Evolutionary conservation across 2,888 invertebrate genomes (phyloP).

Genomic region (Podotricha telesiphe): DNA sequence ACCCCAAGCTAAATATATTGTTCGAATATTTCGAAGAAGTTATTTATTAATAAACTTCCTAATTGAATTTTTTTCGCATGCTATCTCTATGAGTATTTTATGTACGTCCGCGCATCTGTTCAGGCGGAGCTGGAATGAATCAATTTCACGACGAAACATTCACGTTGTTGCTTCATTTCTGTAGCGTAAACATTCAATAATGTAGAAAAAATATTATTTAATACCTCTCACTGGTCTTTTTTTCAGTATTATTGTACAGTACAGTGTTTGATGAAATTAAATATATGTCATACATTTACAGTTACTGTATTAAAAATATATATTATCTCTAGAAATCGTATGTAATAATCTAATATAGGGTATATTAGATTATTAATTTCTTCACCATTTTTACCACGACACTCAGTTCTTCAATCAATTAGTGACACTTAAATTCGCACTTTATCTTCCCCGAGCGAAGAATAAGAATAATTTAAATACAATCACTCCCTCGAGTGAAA

Average conservation of each 20-base stretch:
- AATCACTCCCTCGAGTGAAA: too few species aligned
- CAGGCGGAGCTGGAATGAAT: conserved; percentile 42
- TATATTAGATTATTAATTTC: too few species aligned
- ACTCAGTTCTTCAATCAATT: too few species aligned
- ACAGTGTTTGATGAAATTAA: neutral
- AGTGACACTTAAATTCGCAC: too few species aligned
- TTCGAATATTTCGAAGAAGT: conserved; percentile 29
- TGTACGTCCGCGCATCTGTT: conserved; percentile 45
- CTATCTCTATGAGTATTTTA: conserved; percentile 48
- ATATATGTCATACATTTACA: neutral
- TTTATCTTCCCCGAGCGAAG: too few species aligned
- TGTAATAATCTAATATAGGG: too few species aligned
- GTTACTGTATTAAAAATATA: too few species aligned
- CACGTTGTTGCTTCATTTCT: conserved; percentile 18
- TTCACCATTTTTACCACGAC: too few species aligned
- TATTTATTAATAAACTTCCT: conserved; percentile 46
- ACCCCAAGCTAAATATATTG: conserved; percentile 16
- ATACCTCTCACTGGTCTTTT: neutral
- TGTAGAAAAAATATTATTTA: neutral
- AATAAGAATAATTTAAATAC: too few species aligned
- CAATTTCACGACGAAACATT: conserved; percentile 42
- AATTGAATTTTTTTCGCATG: conserved; percentile 45
- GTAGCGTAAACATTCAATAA: conserved; percentile 7
- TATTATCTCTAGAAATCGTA: too few species aligned
- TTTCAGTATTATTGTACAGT: neutral